Conservation (phyloP, 2,797 vertebrate genomes). For the Acomys russatus region DNA sequence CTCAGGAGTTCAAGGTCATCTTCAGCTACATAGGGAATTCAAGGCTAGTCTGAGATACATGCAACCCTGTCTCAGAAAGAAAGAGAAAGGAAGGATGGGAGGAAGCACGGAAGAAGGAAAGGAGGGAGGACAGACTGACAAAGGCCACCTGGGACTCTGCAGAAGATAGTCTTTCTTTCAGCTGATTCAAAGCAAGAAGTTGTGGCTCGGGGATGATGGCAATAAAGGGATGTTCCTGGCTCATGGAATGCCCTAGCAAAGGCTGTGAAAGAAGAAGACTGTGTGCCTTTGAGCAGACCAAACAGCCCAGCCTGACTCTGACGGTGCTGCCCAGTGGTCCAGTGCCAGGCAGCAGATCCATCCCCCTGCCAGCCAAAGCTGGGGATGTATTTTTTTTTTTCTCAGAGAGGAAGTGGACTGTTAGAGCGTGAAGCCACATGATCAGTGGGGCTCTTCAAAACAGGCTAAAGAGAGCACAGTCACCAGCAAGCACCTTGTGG, state of each 20-base stretch:
- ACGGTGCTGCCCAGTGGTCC: background rate
- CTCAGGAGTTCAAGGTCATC: background rate
- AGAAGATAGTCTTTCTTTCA: background rate
- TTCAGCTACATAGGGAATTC: background rate
- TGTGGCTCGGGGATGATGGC: background rate
- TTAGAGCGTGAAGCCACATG: background rate
- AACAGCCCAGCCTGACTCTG: background rate
- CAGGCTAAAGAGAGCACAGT: constrained; percentile 3
- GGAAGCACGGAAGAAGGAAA: background rate
- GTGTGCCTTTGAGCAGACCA: background rate
- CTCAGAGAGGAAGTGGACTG: constrained; percentile 28
- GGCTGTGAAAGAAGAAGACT: background rate
- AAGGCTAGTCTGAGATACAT: background rate
- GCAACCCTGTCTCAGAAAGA: background rate
- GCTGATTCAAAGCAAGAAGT: background rate
- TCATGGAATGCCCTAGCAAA: background rate
- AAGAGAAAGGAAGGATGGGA: background rate
- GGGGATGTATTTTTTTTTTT: constrained; percentile 26
- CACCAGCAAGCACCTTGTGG: background rate
- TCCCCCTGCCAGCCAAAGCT: background rate
- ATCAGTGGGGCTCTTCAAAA: background rate
- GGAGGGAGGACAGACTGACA: no score
- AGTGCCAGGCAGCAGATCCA: background rate
- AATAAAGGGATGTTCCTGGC: background rate
- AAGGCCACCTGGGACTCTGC: background rate